Conservation (phyloP, 1,140 invertebrate genomes). For the Ostrea edulis region DNA sequence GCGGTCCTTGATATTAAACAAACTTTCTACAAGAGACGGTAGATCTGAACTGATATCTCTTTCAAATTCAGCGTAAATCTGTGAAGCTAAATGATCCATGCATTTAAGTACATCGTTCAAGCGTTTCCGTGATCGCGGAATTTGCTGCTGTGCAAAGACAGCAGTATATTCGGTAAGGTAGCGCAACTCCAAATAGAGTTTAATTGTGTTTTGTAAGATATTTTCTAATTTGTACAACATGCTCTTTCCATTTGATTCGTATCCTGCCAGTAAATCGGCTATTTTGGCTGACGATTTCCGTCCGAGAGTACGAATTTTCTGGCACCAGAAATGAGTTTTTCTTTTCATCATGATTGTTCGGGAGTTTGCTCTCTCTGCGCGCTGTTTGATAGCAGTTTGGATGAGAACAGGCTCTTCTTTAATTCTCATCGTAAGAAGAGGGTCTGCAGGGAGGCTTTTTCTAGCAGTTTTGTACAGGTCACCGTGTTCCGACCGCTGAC, state of each 20-base stretch:
- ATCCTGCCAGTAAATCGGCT: background rate
- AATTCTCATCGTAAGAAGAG: background rate
- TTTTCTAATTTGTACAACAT: background rate
- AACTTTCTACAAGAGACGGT: background rate
- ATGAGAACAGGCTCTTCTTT: background rate
- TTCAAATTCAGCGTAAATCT: background rate
- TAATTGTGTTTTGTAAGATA: constrained; percentile 47
- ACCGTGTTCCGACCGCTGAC: constrained; percentile 39
- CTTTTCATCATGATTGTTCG: constrained; percentile 7
- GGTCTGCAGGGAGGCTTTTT: constrained; percentile 19
- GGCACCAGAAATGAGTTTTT: constrained; percentile 17
- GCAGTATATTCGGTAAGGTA: constrained; percentile 59
- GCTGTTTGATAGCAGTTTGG: constrained; percentile 47
- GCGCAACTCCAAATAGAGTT: constrained; percentile 57
- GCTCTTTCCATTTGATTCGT: constrained; percentile 21
- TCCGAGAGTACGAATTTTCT: constrained; percentile 26
- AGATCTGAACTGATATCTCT: background rate
- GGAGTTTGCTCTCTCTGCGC: background rate
- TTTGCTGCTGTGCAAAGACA: constrained; percentile 36
- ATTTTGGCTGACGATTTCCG: background rate
- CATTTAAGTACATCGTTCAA: background rate
- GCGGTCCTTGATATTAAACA: background rate
- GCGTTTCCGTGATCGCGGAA: background rate
- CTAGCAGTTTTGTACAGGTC: constrained; percentile 23
- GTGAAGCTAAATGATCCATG: background rate